phyloP scores from a whole-genome alignment of 2,797 vertebrate species.

The Sebastes jordani region DNA sequence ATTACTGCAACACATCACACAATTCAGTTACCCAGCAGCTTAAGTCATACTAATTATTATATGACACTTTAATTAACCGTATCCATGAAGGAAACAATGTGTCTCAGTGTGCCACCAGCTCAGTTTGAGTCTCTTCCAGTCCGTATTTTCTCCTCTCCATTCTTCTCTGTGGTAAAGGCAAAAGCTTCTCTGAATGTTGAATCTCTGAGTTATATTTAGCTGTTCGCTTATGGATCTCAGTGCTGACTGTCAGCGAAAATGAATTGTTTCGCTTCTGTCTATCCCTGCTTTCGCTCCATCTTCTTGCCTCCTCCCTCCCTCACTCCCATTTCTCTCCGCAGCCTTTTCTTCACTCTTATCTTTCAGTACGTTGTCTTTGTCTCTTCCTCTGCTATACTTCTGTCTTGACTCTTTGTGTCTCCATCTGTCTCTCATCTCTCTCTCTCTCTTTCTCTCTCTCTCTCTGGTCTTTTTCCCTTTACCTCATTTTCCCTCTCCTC shows the following conservation, averaged over 20 bases:
- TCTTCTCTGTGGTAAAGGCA: slow-evolving; percentile 44
- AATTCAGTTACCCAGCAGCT: slow-evolving; percentile 25
- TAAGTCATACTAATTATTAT: slow-evolving; percentile 57
- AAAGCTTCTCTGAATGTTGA: slow-evolving; percentile 67
- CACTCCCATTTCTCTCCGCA: slow-evolving; percentile 58
- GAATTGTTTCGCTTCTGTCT: slow-evolving; percentile 78
- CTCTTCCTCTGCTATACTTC: slow-evolving; percentile 35
- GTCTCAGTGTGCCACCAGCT: slow-evolving; percentile 30
- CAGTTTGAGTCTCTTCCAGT: slow-evolving; percentile 33
- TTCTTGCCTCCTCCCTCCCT: slow-evolving; percentile 54
- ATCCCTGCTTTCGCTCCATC: slow-evolving; percentile 71
- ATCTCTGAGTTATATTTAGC: slow-evolving; percentile 81
- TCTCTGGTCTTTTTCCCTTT: slow-evolving; percentile 36
- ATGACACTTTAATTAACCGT: slow-evolving; percentile 63
- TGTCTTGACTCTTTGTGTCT: slow-evolving; percentile 44
- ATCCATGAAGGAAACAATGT: slow-evolving; percentile 49
- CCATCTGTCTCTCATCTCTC: slow-evolving; percentile 56
- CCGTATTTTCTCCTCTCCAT: slow-evolving; percentile 50
- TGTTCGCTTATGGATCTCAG: slow-evolving; percentile 76
- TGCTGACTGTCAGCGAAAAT: slow-evolving; percentile 82
- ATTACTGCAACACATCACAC: slow-evolving; percentile 44
- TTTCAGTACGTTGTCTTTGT: slow-evolving; percentile 56
- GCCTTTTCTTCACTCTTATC: slow-evolving; percentile 65
- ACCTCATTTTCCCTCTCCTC: slow-evolving; percentile 48
- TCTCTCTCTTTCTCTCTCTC: slow-evolving; percentile 4